Evolutionary conservation across 2,113 vertebrate genomes (phyloP).

Genomic region (Pogona vitticeps): DNA sequence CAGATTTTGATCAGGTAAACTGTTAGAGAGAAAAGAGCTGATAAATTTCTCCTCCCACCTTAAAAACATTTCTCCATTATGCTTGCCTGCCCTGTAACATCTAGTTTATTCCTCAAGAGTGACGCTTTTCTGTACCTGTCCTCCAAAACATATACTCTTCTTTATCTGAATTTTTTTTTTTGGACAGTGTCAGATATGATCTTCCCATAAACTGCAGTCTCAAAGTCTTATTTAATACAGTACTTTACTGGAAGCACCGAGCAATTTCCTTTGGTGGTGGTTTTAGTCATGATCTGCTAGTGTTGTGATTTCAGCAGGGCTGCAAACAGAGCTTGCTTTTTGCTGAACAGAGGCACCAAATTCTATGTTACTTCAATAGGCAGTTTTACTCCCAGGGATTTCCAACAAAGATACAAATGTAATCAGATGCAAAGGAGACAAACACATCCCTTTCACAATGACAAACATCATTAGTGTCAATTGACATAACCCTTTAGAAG

Average conservation of each 20-base stretch:
- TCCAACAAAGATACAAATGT: slow-evolving; percentile 13
- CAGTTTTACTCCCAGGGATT: not conserved
- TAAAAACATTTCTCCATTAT: not conserved
- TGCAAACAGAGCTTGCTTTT: slow-evolving; percentile 1
- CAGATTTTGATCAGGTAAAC: not conserved
- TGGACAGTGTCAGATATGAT: not conserved
- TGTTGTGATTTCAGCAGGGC: slow-evolving; percentile 2
- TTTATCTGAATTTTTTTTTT: not conserved
- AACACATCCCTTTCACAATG: slow-evolving; percentile 6
- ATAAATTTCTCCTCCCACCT: not conserved
- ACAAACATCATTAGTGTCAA: slow-evolving; percentile 21
- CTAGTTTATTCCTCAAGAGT: not conserved
- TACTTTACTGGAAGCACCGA: not conserved
- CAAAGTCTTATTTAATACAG: not conserved
- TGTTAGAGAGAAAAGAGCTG: not conserved
- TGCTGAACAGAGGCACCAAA: not conserved
- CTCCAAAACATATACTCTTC: not conserved
- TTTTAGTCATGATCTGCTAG: not conserved
- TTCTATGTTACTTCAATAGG: not conserved
- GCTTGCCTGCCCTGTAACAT: no score
- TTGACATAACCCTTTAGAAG: slow-evolving; percentile 6
- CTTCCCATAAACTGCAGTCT: not conserved
- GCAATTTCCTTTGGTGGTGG: not conserved
- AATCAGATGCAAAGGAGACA: slow-evolving; percentile 1
- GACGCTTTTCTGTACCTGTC: not conserved